A percentile compares a stretch with the other conserved stretches of the same genome.
phyloP scores from a whole-genome alignment of 1,140 invertebrate genomes.

The Marisa cornuarietis region DNA sequence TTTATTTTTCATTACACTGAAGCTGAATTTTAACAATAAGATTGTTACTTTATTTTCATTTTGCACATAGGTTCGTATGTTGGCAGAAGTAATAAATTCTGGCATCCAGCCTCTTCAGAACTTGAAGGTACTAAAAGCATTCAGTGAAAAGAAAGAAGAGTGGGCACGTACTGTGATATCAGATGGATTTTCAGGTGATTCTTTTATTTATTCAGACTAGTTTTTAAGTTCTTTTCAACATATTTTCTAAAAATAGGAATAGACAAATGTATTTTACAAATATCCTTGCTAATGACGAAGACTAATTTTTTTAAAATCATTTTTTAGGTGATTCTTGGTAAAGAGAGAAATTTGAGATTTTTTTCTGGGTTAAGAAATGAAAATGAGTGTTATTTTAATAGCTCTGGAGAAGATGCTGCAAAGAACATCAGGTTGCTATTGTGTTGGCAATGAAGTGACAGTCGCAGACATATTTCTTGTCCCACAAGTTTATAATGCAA shows the following conservation, averaged over 20 bases:
- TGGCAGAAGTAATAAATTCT: slow-evolving; percentile 85
- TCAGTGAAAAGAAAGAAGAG: slow-evolving; percentile 57
- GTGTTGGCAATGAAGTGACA: slow-evolving; percentile 91
- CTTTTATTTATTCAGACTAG: neutral
- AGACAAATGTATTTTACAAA: too few relatives aligned
- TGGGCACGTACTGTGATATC: slow-evolving; percentile 95
- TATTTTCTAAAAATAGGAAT: too few relatives aligned
- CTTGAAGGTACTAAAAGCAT: slow-evolving; percentile 73
- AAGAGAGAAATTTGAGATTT: neutral
- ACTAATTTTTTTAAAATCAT: neutral
- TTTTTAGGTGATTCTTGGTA: neutral
- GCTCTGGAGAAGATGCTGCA: slow-evolving; percentile 89
- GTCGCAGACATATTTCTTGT: slow-evolving; percentile 87
- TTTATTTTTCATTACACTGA: too few relatives aligned
- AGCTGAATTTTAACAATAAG: too few relatives aligned
- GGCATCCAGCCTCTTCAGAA: slow-evolving; percentile 98
- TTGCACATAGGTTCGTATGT: slow-evolving; percentile 71
- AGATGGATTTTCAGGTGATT: slow-evolving; percentile 79
- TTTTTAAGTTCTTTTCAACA: slow-evolving; percentile 28
- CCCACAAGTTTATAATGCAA: slow-evolving; percentile 30
- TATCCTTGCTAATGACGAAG: slow-evolving; percentile 6
- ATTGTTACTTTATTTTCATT: neutral
- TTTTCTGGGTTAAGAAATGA: neutral
- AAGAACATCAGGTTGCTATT: slow-evolving; percentile 89
- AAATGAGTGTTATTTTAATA: slow-evolving; percentile 45